Percentiles rank a stretch among this genome's conserved stretches.
Evolutionary conservation across 2,888 invertebrate species (phyloP).

Genomic region (Brachycybe producta): DNA sequence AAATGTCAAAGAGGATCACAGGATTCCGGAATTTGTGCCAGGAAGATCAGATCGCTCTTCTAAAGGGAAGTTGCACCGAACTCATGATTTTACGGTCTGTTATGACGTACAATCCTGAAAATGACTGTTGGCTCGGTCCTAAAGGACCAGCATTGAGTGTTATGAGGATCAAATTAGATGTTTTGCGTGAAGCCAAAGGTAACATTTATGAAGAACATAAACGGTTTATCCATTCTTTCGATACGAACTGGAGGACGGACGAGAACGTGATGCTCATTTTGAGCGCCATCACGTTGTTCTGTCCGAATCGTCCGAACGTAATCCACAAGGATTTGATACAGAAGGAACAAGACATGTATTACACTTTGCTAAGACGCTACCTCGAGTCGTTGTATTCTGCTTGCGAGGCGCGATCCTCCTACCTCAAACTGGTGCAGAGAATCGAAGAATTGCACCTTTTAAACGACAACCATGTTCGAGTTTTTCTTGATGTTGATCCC

Average conservation of each 20-base stretch:
- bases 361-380: constrained; percentile 70
- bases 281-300: constrained; percentile 80
- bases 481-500: constrained; percentile 85
- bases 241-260: constrained; percentile 70
- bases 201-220: constrained; percentile 79
- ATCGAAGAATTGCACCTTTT: constrained; percentile 76
- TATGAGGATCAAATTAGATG: constrained; percentile 66
- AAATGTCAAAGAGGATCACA: constrained; percentile 45
- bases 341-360: constrained; percentile 79
- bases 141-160: constrained; percentile 29
- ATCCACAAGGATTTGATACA: constrained; percentile 73
- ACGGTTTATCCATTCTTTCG: constrained; percentile 70
- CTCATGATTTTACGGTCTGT: constrained; percentile 90
- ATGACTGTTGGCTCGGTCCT: constrained; percentile 74
- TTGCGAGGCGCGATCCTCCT: constrained; percentile 75
- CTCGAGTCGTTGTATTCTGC: constrained; percentile 53
- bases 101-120: constrained; percentile 76
- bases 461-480: constrained; percentile 80
- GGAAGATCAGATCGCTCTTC: constrained; percentile 74
- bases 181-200: constrained; percentile 79
- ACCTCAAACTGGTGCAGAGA: constrained; percentile 76
- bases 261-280: constrained; percentile 80
- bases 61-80: constrained; percentile 91
- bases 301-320: constrained; percentile 64
- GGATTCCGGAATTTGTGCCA: constrained; percentile 89